phyloP scores from a whole-genome alignment of 2,797 vertebrate species.

The Catamblyrhynchus diadema region DNA sequence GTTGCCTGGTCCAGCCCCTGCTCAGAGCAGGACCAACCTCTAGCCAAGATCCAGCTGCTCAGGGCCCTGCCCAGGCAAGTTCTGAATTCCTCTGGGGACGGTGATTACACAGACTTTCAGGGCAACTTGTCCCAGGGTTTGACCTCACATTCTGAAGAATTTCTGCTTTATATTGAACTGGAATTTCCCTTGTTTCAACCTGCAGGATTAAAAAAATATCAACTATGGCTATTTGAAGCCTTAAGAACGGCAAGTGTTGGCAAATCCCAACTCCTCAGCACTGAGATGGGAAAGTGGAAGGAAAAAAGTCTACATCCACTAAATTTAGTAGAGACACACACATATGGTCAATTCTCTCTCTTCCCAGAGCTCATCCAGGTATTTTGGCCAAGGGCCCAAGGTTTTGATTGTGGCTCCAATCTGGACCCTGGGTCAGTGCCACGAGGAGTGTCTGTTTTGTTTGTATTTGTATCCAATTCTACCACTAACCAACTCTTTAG shows the following conservation, averaged over 20 bases:
- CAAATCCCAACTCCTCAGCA: neutral
- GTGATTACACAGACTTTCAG: neutral
- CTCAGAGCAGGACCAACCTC: neutral
- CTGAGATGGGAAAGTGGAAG: rapidly evolving
- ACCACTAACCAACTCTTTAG: neutral
- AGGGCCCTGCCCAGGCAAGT: neutral
- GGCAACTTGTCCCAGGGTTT: neutral
- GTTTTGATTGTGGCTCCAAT: neutral
- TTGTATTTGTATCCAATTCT: neutral
- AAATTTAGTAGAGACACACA: neutral
- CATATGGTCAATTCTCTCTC: neutral
- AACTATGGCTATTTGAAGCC: neutral
- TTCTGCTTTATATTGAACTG: constrained; percentile 1
- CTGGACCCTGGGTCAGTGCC: neutral
- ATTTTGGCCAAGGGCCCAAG: neutral
- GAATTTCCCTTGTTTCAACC: constrained; percentile 43
- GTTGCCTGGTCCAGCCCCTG: neutral
- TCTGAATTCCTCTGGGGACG: neutral
- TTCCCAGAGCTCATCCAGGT: neutral
- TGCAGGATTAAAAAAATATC: constrained; percentile 35
- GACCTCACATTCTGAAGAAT: constrained; percentile 29
- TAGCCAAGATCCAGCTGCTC: neutral
- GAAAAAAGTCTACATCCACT: neutral
- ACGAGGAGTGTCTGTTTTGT: rapidly evolving
- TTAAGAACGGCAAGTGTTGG: neutral